Percentiles rank a stretch among this genome's conserved stretches.
Evolutionary conservation across 1,140 invertebrate species (phyloP).

Genomic region (Latrodectus geometricus): DNA sequence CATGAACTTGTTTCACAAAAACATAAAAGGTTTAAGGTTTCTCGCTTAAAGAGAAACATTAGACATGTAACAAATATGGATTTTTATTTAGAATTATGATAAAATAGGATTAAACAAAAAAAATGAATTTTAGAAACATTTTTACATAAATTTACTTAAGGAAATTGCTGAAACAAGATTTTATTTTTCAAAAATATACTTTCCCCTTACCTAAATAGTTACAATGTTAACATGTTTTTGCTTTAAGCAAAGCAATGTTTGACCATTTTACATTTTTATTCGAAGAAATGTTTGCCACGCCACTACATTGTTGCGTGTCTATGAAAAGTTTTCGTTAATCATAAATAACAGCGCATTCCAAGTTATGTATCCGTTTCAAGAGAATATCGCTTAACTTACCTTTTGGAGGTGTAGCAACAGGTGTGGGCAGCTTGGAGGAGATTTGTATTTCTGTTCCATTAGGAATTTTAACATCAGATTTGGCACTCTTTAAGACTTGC

Average conservation of each 20-base stretch:
- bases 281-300: neutral
- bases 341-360: too few relatives aligned
- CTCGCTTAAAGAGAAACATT: too few relatives aligned
- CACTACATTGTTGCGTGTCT: neutral
- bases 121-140: too few relatives aligned
- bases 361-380: too few relatives aligned
- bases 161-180: too few relatives aligned
- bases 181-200: too few relatives aligned
- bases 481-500: slow-evolving; percentile 32
- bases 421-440: neutral
- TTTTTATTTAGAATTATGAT: too few relatives aligned
- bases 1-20: too few relatives aligned
- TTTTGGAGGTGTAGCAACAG: slow-evolving; percentile 30
- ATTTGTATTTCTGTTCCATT: slow-evolving; percentile 15
- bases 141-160: too few relatives aligned
- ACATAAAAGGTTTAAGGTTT: too few relatives aligned
- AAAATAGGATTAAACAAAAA: too few relatives aligned
- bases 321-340: neutral
- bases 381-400: slow-evolving; percentile 1
- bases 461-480: slow-evolving; percentile 25
- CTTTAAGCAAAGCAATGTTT: neutral
- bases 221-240: neutral
- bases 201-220: neutral
- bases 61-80: too few relatives aligned
- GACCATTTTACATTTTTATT: neutral